Percentiles rank a stretch among this genome's conserved stretches.
These are phyloP conservation scores for Nyctibius grandis DNA, from an alignment of 2,797 vertebrate genomes.

Conservation along the genomic window DNA sequence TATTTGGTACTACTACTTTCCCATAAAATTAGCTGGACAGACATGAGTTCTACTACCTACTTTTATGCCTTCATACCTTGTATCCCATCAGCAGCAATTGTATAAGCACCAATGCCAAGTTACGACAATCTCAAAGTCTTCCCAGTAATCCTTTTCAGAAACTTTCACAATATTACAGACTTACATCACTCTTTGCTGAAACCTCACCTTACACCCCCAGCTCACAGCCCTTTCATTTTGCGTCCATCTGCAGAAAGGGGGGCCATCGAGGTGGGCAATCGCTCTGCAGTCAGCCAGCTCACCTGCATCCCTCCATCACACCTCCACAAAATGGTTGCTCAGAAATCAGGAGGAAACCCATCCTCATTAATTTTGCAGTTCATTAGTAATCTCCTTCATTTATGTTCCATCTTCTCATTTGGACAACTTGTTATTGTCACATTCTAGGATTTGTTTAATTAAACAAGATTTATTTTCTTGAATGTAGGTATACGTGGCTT, in stretches of 20 bases:
- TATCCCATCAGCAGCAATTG: not conserved
- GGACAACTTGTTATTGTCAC: not conserved
- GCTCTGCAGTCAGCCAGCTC: not conserved
- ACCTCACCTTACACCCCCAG: not conserved
- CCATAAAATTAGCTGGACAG: not conserved
- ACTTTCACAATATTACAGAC: not conserved
- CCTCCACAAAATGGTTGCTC: not conserved
- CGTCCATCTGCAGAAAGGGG: not conserved
- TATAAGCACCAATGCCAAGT: not conserved
- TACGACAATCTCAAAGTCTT: not conserved
- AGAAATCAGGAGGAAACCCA: not conserved
- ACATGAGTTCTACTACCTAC: not conserved
- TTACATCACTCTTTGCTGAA: not conserved
- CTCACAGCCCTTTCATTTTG: rapidly evolving
- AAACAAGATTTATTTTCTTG: not conserved
- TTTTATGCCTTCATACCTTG: not conserved
- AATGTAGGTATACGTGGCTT: not conserved
- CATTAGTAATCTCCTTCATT: not conserved
- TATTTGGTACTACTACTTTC: not conserved
- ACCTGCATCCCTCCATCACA: not conserved
- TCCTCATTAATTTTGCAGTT: not conserved
- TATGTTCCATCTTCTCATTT: not conserved
- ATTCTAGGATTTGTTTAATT: not conserved
- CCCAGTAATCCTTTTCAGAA: not conserved
- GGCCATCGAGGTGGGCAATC: rapidly evolving